Base-by-base conservation (phyloP, 2,888 invertebrate genomes). In the Argyresthia albistria region DNA sequence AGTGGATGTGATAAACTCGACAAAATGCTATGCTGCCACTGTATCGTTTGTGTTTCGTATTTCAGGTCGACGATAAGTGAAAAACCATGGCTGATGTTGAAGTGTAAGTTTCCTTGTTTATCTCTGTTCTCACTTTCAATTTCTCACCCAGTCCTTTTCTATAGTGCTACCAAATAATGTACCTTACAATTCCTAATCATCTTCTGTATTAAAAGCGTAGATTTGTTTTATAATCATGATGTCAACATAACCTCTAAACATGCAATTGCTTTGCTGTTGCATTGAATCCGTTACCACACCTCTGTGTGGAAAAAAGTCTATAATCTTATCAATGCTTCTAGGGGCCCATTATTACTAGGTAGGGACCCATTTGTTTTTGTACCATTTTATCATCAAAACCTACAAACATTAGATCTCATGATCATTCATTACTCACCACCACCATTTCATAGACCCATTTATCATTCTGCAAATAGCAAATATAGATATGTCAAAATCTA, bases 41-140 rank as follows among this genome's bases (percentile, higher is more conserved):
- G 68, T 72, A 74, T 64, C 58, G 56, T 61, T 71, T 73, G 62
- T 62, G 65, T 73, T 77, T 63, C 66, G 59, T 84, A 87, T 88
- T 88, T 88, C 88, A 88, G 88, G 75, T 74, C 70, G 62, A 64
- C 67, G 67, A 70, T 68, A 64, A 62, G 63, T 64, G 60, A 67
- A 62, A 80, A 79, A 91, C 82, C 87, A 94, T 94, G 94, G 93
- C 94, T 71, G 94, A 94, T 86, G 91, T 91, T 73, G 94, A 93
- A 88, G 92, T 91, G 94, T 94, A 89, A 93, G 94, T 93, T 75
- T 62, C 61, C 66, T 68, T 64, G 58, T 62, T 64, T 58, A 50
- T 56, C 52, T 55, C 54, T 55, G 51, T 51, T 55, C n/a, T n/a
- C 46, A 54, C 58, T 12, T 14, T 45, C 14, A 12, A 45, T 14